Evolutionary conservation across 2,113 vertebrate species (phyloP), one percentile per base, ranked within the genome.

Genomic region (Prionailurus bengalensis): DNA sequence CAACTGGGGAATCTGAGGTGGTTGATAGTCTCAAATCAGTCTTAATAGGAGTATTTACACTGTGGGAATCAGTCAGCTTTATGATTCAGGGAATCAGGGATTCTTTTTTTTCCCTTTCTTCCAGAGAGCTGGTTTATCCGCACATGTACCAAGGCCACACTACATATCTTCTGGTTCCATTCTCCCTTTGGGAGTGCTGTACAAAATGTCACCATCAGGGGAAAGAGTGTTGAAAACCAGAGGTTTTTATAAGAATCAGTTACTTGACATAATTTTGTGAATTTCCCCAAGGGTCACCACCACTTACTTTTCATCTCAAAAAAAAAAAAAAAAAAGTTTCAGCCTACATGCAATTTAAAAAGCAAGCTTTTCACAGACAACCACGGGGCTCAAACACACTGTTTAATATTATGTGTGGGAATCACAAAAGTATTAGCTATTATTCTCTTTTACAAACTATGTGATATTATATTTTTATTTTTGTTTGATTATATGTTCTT

Each of bases 381-480:
- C 51, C 6, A 1, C 42, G 29, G 55, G 70, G 39, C 51, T 70
- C 5, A n/a, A 65, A 27, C 68, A 84, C n/a, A 66, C 13, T 3
- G 1, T 53, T 90, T n/a, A 39, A 42, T 27, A 8, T 36, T 68
- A 65, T 4, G 7, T 39, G 31, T 33, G 81, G 70, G 45, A 90
- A 82, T 97, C 74, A 70, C 63, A 58, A 87, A 89, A 82, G 31
- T 66, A 33, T 87, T 82, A 89, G 74, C 80, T 33, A 0, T 74
- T 87, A n/a, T 8, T 95, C 76, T 66, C 12, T 65, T 78, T 68
- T 92, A 81, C 21, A 80, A 79, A 61, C 66, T 65, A 5, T 78
- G 39, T 68, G 83, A 83, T 74, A 39, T 14, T 48, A 36, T 85
- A 55, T 89, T 98, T 97, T 97, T 98, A 90, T 95, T 98, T 98